phyloP scores from a whole-genome alignment of 2,888 invertebrate species.

The Heterodera filipjevi region DNA sequence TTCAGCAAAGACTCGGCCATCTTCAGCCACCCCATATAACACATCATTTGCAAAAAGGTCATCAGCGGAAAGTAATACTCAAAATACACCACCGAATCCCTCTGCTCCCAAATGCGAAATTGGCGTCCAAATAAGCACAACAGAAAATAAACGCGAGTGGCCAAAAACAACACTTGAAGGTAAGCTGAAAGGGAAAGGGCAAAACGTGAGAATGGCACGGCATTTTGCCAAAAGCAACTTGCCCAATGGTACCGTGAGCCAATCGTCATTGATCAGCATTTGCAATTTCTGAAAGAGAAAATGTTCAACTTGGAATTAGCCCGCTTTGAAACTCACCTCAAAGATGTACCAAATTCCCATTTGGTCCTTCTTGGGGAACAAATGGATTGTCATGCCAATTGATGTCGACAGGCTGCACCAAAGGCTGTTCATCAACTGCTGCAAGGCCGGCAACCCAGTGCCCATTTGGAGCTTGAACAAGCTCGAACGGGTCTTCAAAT shows the following conservation, averaged over 20 bases:
- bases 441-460: no score
- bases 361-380: no score
- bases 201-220: no score
- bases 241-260: conserved; percentile 30
- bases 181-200: conserved; percentile 51
- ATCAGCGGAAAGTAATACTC: conserved; percentile 56
- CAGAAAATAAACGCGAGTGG: conserved; percentile 54
- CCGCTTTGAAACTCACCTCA: no score
- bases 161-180: conserved; percentile 55
- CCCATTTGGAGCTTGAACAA: no score
- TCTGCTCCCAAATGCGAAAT: conserved; percentile 39
- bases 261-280: conserved; percentile 40
- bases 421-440: no score
- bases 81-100: conserved; percentile 30
- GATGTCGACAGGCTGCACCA: no score
- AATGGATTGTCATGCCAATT: no score
- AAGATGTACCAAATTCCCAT: no score
- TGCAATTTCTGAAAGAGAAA: conserved; percentile 38
- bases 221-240: not conserved
- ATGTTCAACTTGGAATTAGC: no score
- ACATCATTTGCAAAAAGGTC: conserved; percentile 57
- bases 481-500: no score
- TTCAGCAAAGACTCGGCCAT: conserved; percentile 60
- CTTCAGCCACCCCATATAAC: conserved; percentile 62
- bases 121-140: conserved; percentile 53